Percentiles rank a stretch among this genome's conserved stretches.
phyloP scores from a whole-genome alignment of 1,140 invertebrate species.

The Ips typographus region DNA sequence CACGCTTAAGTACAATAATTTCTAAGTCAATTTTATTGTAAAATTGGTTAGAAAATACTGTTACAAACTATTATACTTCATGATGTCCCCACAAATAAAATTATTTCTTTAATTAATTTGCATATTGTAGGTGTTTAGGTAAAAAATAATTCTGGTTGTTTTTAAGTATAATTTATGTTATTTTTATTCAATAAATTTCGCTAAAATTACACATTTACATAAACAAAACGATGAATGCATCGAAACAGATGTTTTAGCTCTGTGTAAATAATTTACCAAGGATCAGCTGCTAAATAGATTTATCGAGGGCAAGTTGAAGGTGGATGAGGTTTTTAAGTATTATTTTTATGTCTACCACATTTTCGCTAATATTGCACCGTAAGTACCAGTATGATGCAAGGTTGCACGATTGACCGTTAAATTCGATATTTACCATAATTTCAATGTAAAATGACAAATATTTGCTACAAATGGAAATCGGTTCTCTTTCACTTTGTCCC shows the following conservation, averaged over 20 bases:
- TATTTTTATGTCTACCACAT: conserved; percentile 1
- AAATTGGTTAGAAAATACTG: no score
- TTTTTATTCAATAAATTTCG: neutral
- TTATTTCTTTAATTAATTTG: no score
- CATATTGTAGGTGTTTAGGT: no score
- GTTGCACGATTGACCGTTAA: no score
- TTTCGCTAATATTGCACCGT: no score
- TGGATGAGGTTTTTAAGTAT: conserved; percentile 13
- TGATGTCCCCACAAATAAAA: no score
- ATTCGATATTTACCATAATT: no score
- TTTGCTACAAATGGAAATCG: neutral
- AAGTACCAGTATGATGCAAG: neutral
- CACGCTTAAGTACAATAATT: no score
- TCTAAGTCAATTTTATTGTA: no score
- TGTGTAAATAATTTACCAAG: neutral
- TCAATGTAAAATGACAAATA: neutral
- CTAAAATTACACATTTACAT: neutral
- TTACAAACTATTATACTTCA: no score
- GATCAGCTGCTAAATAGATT: conserved; percentile 16
- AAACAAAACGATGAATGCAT: neutral
- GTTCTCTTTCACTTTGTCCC: conserved; percentile 26
- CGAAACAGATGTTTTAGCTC: conserved; percentile 19
- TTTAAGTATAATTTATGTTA: neutral
- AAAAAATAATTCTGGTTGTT: neutral
- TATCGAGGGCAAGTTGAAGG: conserved; percentile 32